phyloP scores from a whole-genome alignment of 2,113 vertebrate genomes.

The Columbina picui region DNA sequence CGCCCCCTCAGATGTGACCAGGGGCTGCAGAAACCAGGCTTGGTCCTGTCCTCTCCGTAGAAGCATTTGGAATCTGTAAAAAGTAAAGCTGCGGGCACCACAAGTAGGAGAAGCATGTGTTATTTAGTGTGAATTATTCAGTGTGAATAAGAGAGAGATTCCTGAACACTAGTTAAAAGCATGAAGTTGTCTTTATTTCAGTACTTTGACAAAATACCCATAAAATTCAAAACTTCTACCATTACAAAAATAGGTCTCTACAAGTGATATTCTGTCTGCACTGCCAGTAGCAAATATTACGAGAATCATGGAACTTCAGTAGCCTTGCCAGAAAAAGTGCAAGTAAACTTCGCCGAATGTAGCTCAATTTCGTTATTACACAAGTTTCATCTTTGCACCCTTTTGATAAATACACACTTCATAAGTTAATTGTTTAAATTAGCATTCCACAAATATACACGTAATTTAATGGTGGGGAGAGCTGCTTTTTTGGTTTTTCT shows the following conservation, averaged over 20 bases:
- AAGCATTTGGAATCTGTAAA: neutral
- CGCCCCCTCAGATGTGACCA: neutral
- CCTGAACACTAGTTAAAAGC: slow-evolving; percentile 78
- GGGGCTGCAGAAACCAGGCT: neutral
- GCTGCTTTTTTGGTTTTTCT: neutral
- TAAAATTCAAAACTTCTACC: slow-evolving; percentile 96
- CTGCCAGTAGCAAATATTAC: slow-evolving; percentile 83
- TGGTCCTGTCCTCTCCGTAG: neutral
- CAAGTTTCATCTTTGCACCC: slow-evolving; percentile 76
- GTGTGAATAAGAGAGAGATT: neutral
- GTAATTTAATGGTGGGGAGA: slow-evolving; percentile 62
- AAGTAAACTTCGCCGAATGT: slow-evolving; percentile 78
- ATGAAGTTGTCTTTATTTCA: slow-evolving; percentile 94
- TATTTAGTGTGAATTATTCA: too few species aligned
- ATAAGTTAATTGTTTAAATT: slow-evolving; percentile 99
- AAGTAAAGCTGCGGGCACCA: neutral
- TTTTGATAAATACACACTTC: slow-evolving; percentile 85
- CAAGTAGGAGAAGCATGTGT: neutral
- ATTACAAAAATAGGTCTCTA: slow-evolving; percentile 99
- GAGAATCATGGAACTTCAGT: slow-evolving; percentile 86
- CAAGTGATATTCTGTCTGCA: slow-evolving; percentile 87
- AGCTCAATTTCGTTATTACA: slow-evolving; percentile 68
- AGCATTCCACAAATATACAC: slow-evolving; percentile 97
- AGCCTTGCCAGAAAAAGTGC: slow-evolving; percentile 81
- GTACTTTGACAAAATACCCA: slow-evolving; percentile 98